Evolutionary conservation across 2,797 vertebrate species (phyloP).

Genomic region (Malurus leucopterus): DNA sequence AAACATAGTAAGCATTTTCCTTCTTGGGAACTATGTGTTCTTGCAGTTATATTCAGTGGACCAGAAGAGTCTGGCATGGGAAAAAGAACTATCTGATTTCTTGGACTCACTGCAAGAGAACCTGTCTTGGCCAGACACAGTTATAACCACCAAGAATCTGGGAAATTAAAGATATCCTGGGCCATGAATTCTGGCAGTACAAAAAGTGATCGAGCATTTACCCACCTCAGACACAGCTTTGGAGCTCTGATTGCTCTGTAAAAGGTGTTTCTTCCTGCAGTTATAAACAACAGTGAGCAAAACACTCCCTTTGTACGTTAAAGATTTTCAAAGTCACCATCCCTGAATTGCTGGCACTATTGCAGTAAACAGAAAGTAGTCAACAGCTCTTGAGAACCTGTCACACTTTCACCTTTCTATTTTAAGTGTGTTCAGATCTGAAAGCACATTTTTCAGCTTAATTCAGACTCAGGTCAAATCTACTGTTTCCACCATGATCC

Average conservation of each 20-base stretch:
- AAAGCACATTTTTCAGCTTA: not conserved
- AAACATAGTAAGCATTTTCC: slow-evolving; percentile 52
- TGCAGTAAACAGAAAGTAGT: not conserved
- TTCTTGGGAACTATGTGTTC: slow-evolving; percentile 50
- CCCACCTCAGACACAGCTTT: not conserved
- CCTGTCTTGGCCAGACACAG: slow-evolving; percentile 14
- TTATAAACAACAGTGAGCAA: not conserved
- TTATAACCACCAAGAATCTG: not conserved
- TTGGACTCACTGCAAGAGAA: slow-evolving; percentile 34
- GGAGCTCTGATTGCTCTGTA: not conserved
- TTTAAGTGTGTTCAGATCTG: not conserved
- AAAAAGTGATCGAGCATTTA: not conserved
- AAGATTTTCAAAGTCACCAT: not conserved
- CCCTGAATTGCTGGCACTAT: not conserved
- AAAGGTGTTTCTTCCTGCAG: not conserved
- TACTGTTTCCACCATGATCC: not conserved
- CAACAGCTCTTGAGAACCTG: not conserved
- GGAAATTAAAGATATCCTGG: not conserved
- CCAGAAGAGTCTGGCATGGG: slow-evolving; percentile 25
- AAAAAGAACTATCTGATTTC: slow-evolving; percentile 34
- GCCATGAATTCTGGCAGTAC: not conserved
- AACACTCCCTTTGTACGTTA: not conserved
- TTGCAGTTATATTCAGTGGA: slow-evolving; percentile 34
- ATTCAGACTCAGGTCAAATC: not conserved
- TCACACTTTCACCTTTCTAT: not conserved